A percentile compares a stretch with the other conserved stretches of the same genome.
Evolutionary conservation across 1,140 invertebrate genomes (phyloP).

Genomic region (Gryllus bimaculatus): DNA sequence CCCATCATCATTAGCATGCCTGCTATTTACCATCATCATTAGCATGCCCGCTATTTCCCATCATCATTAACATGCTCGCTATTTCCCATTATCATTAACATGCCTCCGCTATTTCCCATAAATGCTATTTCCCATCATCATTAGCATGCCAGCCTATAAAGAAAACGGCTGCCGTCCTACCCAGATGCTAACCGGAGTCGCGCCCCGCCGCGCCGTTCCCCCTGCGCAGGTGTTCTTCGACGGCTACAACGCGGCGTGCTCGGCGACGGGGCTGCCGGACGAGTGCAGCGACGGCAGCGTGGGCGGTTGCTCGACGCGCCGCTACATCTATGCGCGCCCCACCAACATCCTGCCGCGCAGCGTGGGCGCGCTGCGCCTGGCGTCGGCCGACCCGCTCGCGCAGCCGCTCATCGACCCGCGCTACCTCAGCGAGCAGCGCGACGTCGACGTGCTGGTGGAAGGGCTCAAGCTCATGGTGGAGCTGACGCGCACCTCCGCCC

Average conservation of each 20-base stretch:
- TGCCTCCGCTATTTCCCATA: too few relatives aligned
- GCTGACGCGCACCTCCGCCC: constrained; percentile 53
- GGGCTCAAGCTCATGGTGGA: constrained; percentile 60
- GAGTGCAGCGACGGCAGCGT: constrained; percentile 33
- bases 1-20: too few relatives aligned
- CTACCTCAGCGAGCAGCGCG: constrained; percentile 55
- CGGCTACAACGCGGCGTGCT: constrained; percentile 34
- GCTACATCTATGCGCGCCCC: constrained; percentile 13
- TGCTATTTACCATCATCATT: too few relatives aligned
- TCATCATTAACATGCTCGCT: too few relatives aligned
- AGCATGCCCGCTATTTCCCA: too few relatives aligned
- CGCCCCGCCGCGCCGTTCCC: constrained; percentile 26
- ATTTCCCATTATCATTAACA: too few relatives aligned
- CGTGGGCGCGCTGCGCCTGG: constrained; percentile 21
- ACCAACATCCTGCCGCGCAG: constrained; percentile 24
- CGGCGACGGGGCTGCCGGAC: constrained; percentile 30
- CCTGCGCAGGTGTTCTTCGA: constrained; percentile 35
- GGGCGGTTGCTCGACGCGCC: constrained; percentile 23
- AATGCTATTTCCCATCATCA: too few relatives aligned
- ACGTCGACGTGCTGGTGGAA: constrained; percentile 55
- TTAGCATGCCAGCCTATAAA: too few relatives aligned
- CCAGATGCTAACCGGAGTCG: too few relatives aligned
- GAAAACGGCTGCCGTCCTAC: too few relatives aligned
- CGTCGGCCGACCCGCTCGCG: constrained; percentile 58
- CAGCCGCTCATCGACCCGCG: constrained; percentile 65